phyloP scores from a whole-genome alignment of 2,797 vertebrate genomes.

The Leucoraja ocellata region DNA sequence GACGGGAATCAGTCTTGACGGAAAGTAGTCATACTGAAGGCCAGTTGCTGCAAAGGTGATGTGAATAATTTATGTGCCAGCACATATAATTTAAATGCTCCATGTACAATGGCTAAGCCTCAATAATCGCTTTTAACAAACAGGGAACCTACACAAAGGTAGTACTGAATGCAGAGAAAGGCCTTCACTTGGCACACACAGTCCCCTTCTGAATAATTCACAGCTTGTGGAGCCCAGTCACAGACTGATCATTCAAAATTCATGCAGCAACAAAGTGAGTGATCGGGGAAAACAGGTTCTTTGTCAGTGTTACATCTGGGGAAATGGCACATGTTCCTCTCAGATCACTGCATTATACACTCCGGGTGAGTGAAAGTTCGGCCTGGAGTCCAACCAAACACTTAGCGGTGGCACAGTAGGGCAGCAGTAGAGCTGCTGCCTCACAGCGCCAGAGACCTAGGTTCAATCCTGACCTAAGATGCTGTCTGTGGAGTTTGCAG shows the following conservation, averaged over 20 bases:
- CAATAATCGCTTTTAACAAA: background rate
- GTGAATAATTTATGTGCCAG: background rate
- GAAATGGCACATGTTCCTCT: background rate
- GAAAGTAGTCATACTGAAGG: background rate
- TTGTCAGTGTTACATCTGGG: background rate
- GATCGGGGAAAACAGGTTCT: background rate
- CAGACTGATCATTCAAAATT: slow-evolving; percentile 29
- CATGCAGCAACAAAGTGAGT: background rate
- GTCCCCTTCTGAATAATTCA: slow-evolving; percentile 30
- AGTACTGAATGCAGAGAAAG: slow-evolving; percentile 15
- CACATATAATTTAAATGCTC: too few species aligned
- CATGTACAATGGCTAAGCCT: background rate
- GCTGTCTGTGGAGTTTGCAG: too few species aligned
- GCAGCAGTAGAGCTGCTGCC: too few species aligned
- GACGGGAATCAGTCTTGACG: too few species aligned
- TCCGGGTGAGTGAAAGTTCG: background rate
- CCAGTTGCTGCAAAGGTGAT: background rate
- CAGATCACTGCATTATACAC: background rate
- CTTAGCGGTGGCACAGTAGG: too few species aligned
- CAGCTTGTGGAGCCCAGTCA: background rate
- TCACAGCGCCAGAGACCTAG: too few species aligned
- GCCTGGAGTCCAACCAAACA: background rate
- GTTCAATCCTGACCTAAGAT: too few species aligned
- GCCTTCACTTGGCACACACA: background rate
- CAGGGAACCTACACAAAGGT: background rate